A percentile compares a stretch with the other conserved stretches of the same genome.
Conservation (phyloP, 2,113 vertebrate genomes). For the Poecilia latipinna region DNA sequence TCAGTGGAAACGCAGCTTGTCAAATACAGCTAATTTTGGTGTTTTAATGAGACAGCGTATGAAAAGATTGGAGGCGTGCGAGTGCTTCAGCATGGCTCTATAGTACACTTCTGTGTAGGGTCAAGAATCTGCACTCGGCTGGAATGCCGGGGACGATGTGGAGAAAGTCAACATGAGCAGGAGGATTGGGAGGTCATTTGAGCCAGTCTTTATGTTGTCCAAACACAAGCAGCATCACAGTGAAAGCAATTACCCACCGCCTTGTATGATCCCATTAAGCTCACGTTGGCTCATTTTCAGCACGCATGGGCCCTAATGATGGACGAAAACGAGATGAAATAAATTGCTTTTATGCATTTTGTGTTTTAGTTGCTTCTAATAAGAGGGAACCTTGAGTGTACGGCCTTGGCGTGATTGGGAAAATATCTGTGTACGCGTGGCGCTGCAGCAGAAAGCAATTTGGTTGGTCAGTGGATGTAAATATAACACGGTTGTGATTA, state of each 20-base stretch:
- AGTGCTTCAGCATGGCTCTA: not conserved
- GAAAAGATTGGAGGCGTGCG: not conserved
- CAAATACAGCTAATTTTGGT: not conserved
- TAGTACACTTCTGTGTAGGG: conserved; percentile 36
- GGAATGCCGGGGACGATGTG: conserved; percentile 34
- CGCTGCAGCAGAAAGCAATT: conserved; percentile 55
- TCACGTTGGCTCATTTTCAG: conserved; percentile 26
- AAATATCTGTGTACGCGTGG: conserved; percentile 3
- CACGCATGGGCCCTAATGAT: conserved; percentile 1
- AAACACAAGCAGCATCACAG: conserved; percentile 21
- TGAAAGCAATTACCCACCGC: conserved; percentile 24
- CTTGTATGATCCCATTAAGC: conserved; percentile 21
- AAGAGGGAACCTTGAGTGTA: not conserved
- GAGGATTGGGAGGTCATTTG: conserved; percentile 23
- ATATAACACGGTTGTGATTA: conserved; percentile 80
- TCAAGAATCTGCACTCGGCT: conserved; percentile 38
- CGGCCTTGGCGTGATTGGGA: conserved; percentile 1
- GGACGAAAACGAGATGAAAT: conserved; percentile 18
- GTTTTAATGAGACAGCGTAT: not conserved
- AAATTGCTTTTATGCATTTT: conserved; percentile 11
- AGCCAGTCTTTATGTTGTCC: conserved; percentile 17
- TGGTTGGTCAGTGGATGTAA: conserved; percentile 67
- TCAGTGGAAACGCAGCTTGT: not conserved
- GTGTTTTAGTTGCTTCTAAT: not conserved
- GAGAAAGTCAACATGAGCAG: conserved; percentile 29